Base-by-base conservation (phyloP, 2,113 vertebrate species). In the Hemiprocne comata region DNA sequence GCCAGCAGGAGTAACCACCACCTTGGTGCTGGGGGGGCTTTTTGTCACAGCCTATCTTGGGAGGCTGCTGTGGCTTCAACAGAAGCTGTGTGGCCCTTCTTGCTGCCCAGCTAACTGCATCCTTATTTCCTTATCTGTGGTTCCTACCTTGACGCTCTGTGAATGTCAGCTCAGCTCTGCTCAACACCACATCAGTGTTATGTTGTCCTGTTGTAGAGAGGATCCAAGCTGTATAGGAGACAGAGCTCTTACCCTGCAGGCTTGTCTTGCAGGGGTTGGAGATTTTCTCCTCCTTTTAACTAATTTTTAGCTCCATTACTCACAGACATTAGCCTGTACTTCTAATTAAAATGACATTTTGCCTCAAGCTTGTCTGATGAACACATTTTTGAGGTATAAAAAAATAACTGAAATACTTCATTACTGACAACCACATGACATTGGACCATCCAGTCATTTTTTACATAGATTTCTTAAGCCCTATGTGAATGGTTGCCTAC, bases 131-230 rank as follows among this genome's bases (percentile, higher is more conserved):
- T 4, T 57, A 8, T 33, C 7, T 72, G 20, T 26, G 3, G 9
- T 51, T 16, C 42, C 19, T 76, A 36, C 71, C 53, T 48, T 3
- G 0, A 12, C 57, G 7, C 48, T 88, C 36, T 23, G 4, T 9
- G 29, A 80, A 54, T 33, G 11, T 44, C 76, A 31, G 50, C 67
- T 86, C 44, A 55, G 25, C 64, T 90, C 61, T 79, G 53, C 28
- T 34, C 26, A 38, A 17, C 29, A 46, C 75, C 25, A 2, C 0
- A 0, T 20, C 73, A 91, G 67, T 1, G 0, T 48, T 65, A 1
- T 6, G 31, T 38, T 38, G 11, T 70, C 44, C 54, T 29, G 4
- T 13, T 73, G 20, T 12, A 20, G 73, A 66, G 51, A 65, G 25
- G 8, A 77, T 57, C 85, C 36, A 65, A 48, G 69, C 54, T 66